Percentiles rank a stretch among this genome's conserved stretches.
Conservation (phyloP, 2,113 vertebrate species). For the Ornithorhynchus anatinus region DNA sequence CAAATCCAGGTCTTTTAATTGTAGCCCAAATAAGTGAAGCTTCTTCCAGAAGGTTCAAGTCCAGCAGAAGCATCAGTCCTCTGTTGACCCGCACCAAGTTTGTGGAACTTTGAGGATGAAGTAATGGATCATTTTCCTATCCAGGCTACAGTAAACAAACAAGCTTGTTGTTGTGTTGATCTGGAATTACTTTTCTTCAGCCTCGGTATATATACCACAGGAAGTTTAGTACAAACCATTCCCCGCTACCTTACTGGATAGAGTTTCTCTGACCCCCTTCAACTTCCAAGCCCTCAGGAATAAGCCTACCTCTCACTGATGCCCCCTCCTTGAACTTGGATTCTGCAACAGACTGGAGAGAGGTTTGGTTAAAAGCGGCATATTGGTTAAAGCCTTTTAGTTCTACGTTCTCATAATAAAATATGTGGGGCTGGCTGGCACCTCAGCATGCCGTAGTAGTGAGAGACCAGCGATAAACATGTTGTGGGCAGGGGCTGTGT, state of each 20-base stretch:
- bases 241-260: conserved; percentile 20
- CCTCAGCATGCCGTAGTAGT: too few relatives aligned
- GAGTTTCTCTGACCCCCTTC: conserved; percentile 7
- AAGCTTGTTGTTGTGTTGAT: background rate
- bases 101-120: background rate
- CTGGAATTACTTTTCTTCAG: conserved; percentile 20
- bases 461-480: too few relatives aligned
- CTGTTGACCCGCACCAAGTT: background rate
- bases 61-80: background rate
- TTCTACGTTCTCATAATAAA: too few relatives aligned
- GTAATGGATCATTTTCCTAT: background rate
- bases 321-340: background rate
- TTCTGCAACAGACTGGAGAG: conserved; percentile 1
- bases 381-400: too few relatives aligned
- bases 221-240: conserved; percentile 13
- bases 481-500: too few relatives aligned
- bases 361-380: background rate
- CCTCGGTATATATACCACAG: background rate
- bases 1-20: background rate
- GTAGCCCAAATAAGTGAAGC: background rate
- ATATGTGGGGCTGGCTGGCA: too few relatives aligned
- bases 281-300: background rate
- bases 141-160: background rate
- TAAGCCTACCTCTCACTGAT: background rate
- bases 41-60: background rate